Evolutionary conservation across 2,113 vertebrate species (phyloP), one percentile per base, ranked within the genome.

Genomic region (Canis aureus): DNA sequence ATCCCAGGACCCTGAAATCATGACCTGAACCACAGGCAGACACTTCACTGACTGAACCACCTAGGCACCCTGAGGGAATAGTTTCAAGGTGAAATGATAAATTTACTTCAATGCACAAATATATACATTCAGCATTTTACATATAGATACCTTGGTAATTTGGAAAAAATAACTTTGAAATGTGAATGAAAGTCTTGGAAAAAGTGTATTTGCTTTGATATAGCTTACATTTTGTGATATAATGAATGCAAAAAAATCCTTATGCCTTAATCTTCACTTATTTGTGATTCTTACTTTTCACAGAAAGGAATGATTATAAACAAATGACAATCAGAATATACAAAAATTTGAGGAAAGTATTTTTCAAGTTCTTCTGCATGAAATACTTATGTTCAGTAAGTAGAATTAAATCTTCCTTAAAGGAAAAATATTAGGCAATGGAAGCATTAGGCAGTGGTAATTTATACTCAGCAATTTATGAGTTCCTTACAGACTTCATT

Each of bases 401-500:
- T 8, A 38, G 60, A 97, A 82, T 74, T 82, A 73, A 92, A 2
- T 35, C 38, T 25, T 83, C 23, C 95, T 97, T 97, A 84, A 98
- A 96, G 87, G 25, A 97, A 98, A 97, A 91, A 96, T 66, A 97
- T 97, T 95, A 97, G 92, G 35, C 74, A 96, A 13, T 12, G 71
- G 49, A 92, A 90, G 73, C 91, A 73, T 95, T 96, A 35, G 93
- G 76, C 84, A 94, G 86, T 84, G 55, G 71, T 98, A 96, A 97
- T 97, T 98, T 98, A 96, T 95, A 95, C 74, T 95, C 82, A 94
- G 38, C 27, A 97, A 57, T 97, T 97, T 98, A 96, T 97, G 89
- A 97, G 49, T 97, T 97, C 53, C 94, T 98, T 98, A 89, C 76
- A 97, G 76, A 97, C 83, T 98, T 97, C 80, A 98, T 98, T 98